phyloP scores from a whole-genome alignment of 2,888 invertebrate genomes.

The Silvanus unidentatus region DNA sequence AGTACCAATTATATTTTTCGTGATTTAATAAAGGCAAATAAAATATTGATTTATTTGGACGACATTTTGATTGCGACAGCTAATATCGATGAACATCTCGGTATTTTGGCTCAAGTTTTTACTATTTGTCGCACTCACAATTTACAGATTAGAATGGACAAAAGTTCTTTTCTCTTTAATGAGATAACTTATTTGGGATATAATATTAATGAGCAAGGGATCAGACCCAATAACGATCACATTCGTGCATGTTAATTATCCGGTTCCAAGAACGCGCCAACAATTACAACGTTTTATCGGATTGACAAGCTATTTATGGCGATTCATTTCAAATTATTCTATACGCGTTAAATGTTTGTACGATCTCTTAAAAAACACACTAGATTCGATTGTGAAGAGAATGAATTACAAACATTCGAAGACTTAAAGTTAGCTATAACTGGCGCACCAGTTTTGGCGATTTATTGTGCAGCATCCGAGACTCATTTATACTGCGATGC shows the following conservation, averaged over 20 bases:
- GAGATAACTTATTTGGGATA: conserved; percentile 28
- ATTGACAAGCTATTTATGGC: conserved; percentile 24
- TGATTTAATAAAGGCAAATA: conserved; percentile 12
- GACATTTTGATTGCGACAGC: conserved; percentile 20
- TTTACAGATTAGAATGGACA: conserved; percentile 23
- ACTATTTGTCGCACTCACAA: conserved; percentile 11
- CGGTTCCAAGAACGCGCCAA: conserved; percentile 13
- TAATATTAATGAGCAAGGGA: conserved; percentile 15
- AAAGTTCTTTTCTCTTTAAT: conserved; percentile 24
- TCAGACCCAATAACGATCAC: conserved; percentile 13
- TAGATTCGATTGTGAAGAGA: conserved; percentile 19
- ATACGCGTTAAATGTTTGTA: conserved; percentile 22
- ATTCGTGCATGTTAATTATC: conserved; percentile 15
- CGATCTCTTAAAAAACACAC: conserved; percentile 22
- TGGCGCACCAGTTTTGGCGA: conserved; percentile 17
- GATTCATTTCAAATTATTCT: conserved; percentile 23
- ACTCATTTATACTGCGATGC: conserved; percentile 35
- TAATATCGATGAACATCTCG: too few species aligned
- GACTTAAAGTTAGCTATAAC: conserved; percentile 16
- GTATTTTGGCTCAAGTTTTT: too few species aligned
- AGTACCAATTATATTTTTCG: conserved; percentile 21
- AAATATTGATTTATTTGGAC: conserved; percentile 21
- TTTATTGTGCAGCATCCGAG: conserved; percentile 22
- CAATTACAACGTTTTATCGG: conserved; percentile 24
- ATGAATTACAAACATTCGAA: conserved; percentile 22